A percentile compares a stretch with the other conserved stretches of the same genome.
These are phyloP conservation scores for Pomatorhinus ruficollis DNA, from an alignment of 2,113 vertebrate genomes.

Conservation along the genomic window DNA sequence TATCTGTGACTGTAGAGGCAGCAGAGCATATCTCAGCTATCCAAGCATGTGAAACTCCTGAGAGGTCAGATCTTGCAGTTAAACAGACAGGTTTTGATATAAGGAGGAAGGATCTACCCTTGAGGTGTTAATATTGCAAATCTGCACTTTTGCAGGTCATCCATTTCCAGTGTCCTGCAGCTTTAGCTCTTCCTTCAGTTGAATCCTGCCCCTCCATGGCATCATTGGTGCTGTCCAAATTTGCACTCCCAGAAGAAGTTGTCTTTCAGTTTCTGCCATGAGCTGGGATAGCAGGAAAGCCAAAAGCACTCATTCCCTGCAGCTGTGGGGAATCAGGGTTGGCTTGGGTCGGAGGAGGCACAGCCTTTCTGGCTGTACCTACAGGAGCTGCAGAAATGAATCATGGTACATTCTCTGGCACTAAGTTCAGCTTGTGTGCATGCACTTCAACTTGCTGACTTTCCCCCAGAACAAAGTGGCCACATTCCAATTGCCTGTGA, in stretches of 20 bases:
- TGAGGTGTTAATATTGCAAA: not conserved
- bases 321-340: fast-evolving
- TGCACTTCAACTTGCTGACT: not conserved
- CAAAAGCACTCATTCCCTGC: not conserved
- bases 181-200: not conserved
- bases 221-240: not conserved
- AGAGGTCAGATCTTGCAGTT: not conserved
- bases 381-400: not conserved
- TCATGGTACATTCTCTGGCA: not conserved
- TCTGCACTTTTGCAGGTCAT: not conserved
- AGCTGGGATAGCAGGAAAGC: not conserved
- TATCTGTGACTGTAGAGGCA: not conserved
- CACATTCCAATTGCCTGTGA: not conserved
- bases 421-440: not conserved
- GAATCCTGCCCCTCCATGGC: not conserved
- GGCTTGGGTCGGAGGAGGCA: not conserved
- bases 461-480: not conserved
- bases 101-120: not conserved
- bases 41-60: not conserved
- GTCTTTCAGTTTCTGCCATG: not conserved
- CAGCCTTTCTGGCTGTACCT: not conserved
- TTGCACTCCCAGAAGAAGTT: not conserved
- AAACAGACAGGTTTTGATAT: not conserved
- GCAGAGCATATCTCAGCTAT: not conserved
- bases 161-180: not conserved